These are phyloP conservation scores for Drosophila sechellia DNA, from an alignment of 1,140 invertebrate species.

Conservation along the genomic window DNA sequence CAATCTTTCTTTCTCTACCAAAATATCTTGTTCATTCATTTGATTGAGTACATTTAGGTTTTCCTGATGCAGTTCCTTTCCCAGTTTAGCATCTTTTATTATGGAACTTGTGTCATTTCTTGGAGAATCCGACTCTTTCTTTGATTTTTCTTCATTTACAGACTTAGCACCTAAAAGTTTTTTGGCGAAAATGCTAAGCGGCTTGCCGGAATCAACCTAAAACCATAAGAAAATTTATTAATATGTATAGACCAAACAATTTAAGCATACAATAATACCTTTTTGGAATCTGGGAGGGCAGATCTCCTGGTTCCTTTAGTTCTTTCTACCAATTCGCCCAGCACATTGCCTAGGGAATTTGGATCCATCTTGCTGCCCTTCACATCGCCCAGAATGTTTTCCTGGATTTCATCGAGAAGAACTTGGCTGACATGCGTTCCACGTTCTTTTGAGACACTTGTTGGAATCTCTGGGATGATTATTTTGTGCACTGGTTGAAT, in stretches of 20 bases:
- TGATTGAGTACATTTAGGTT: constrained; percentile 88
- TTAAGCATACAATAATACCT: neutral
- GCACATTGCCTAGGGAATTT: constrained; percentile 81
- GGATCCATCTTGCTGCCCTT: constrained; percentile 35
- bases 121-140: neutral
- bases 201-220: constrained; percentile 21
- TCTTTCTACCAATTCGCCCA: constrained; percentile 87
- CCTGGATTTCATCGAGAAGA: constrained; percentile 71
- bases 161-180: constrained; percentile 15
- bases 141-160: neutral
- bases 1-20: constrained; percentile 89
- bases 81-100: constrained; percentile 85
- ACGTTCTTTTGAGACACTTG: neutral
- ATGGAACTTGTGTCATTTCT: constrained; percentile 85
- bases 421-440: constrained; percentile 14
- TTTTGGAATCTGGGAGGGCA: neutral
- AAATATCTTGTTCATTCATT: constrained; percentile 91
- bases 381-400: constrained; percentile 75
- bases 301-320: constrained; percentile 20
- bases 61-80: constrained; percentile 89
- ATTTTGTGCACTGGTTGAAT: neutral
- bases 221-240: neutral
- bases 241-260: no score
- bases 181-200: constrained; percentile 56
- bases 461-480: neutral